These are phyloP conservation scores for Priocnemis perturbator DNA, from an alignment of 2,888 invertebrate species.

Conservation along the genomic window DNA sequence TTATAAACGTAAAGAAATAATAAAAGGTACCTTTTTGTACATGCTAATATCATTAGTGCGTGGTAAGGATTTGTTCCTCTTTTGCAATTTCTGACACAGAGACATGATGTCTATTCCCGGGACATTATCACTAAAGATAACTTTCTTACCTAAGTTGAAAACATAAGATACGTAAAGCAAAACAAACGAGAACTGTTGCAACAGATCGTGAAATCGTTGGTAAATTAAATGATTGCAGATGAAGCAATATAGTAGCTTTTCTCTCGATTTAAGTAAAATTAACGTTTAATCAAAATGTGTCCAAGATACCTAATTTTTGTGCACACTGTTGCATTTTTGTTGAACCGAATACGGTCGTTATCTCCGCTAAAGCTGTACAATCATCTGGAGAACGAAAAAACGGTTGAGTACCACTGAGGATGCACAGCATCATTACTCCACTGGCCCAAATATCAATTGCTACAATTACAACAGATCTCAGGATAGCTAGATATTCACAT, in stretches of 20 bases:
- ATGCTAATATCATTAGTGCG: constrained; percentile 35
- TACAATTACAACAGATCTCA: constrained; percentile 75
- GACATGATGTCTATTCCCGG: constrained; percentile 75
- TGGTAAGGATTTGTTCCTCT: constrained; percentile 53
- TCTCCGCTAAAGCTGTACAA: constrained; percentile 87
- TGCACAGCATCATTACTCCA: constrained; percentile 88
- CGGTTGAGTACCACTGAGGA: constrained; percentile 88
- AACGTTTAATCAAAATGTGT: constrained; percentile 11
- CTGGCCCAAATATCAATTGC: constrained; percentile 94
- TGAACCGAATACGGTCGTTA: constrained; percentile 87
- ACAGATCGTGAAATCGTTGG: background rate
- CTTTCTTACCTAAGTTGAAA: constrained; percentile 75
- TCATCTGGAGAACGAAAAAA: constrained; percentile 91
- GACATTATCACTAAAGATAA: constrained; percentile 77
- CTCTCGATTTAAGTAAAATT: constrained; percentile 7
- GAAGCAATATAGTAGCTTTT: too few relatives aligned
- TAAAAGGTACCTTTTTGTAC: constrained; percentile 61
- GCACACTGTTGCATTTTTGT: constrained; percentile 83
- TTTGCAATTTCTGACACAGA: constrained; percentile 69
- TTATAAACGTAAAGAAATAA: background rate
- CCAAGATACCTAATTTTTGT: constrained; percentile 78
- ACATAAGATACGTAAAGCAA: constrained; percentile 41
- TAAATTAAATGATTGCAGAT: too few relatives aligned
- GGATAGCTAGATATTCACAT: background rate
- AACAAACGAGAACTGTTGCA: constrained; percentile 28